Evolutionary conservation across 2,113 vertebrate species (phyloP).

Genomic region (Dasyornis broadbenti): DNA sequence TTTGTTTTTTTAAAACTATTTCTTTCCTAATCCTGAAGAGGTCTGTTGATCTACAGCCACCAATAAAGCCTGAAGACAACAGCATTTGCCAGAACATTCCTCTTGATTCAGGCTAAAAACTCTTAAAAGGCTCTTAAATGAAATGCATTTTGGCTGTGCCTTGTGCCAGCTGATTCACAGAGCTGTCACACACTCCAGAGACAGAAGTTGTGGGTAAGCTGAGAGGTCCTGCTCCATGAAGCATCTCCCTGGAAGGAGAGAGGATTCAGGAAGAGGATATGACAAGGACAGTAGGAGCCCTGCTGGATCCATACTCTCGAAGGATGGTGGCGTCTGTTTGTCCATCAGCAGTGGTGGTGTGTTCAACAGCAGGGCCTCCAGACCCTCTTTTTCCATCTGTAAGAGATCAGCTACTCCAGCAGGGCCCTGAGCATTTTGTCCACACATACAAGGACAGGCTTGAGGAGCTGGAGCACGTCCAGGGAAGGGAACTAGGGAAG

Average conservation of each 20-base stretch:
- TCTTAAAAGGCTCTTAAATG: neutral
- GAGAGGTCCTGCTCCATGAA: neutral
- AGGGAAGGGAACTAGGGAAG: neutral
- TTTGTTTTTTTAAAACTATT: neutral
- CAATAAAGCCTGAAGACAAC: neutral
- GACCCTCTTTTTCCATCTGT: rapidly evolving
- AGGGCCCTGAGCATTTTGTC: neutral
- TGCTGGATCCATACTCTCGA: neutral
- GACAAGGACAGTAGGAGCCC: neutral
- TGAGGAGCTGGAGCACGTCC: neutral
- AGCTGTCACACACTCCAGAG: neutral
- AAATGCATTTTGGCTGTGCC: neutral
- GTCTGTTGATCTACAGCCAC: neutral
- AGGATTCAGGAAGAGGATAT: neutral
- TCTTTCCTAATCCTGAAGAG: neutral
- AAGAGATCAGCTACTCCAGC: neutral
- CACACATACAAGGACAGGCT: neutral
- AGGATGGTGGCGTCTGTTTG: neutral
- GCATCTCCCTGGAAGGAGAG: neutral
- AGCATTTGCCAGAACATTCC: neutral
- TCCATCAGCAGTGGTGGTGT: neutral
- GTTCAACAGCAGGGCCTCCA: rapidly evolving
- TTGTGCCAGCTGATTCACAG: neutral
- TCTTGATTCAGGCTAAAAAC: neutral
- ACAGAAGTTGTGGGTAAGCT: neutral